Evolutionary conservation across 2,888 invertebrate species (phyloP), one percentile per base, ranked within the genome.

Genomic region (Pseudococcus jackbeardsleyi): DNA sequence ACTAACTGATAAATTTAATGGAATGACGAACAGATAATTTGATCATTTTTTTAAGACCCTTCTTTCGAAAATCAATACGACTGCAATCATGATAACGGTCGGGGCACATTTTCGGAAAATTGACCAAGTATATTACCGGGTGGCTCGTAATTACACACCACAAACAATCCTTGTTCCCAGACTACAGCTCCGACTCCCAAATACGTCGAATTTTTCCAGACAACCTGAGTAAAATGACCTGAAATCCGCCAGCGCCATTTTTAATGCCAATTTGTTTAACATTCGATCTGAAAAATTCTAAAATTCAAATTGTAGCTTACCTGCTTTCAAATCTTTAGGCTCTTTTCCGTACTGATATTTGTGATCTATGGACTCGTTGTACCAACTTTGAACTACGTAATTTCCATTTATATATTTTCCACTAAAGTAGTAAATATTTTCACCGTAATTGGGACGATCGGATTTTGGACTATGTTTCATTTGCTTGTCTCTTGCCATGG

Each of bases 121-220:
- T 72, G 26, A 11, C 72, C 85, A 15, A 68, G 17, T 9, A 48
- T n/a, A 72, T 89, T 89, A 48, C 89, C 89, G 2, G 0, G 2
- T 5, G 89, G 89, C 46, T 89, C 85, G 39, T 89, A 89, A n/a
- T 89, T 89, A n/a, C 88, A 88, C 2, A 89, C 89, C 6, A 89
- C 86, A 22, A 79, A 84, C 19, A 88, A 77, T 22, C 46, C 86
- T 9, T 33, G 26, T 22, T 89, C 46, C 26, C 39, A 17, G 1
- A 17, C 68, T 17, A 1, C 26, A 11, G 85, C 54, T 8, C 89
- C 89, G 26, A 84, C 77, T 12, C 88, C 89, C 17, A 89, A 26
- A 48, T 88, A 59, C 12, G 15, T 68, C 42, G 89, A 46, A 11
- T 33, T 6, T 77, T 88, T 88, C 89, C 89, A 89, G n/a, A 89